A percentile compares a stretch with the other conserved stretches of the same genome.
phyloP scores from a whole-genome alignment of 1,140 invertebrate genomes.

The Anagrus nilaparvatae region DNA sequence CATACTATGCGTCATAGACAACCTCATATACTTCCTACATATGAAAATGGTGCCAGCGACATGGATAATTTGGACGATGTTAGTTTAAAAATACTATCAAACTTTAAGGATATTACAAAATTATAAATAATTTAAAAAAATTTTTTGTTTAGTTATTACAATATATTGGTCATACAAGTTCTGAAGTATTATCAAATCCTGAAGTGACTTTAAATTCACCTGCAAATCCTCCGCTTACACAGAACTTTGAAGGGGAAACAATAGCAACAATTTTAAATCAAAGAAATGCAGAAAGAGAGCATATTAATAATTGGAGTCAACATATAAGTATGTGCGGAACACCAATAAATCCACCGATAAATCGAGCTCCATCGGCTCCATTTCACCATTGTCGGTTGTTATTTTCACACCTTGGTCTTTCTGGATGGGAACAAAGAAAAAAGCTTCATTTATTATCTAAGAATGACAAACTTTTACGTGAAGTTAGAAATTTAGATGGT shows the following conservation, averaged over 20 bases:
- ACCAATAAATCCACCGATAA: conserved; percentile 28
- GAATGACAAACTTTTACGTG: conserved; percentile 81
- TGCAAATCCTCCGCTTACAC: conserved; percentile 53
- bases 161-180: conserved; percentile 85
- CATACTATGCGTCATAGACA: conserved; percentile 58
- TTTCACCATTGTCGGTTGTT: conserved; percentile 81
- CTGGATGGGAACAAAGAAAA: conserved; percentile 78
- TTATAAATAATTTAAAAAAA: conserved; percentile 8
- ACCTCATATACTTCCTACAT: conserved; percentile 66
- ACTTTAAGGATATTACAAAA: not conserved
- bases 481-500: conserved; percentile 85
- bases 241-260: conserved; percentile 67
- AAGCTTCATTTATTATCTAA: conserved; percentile 81
- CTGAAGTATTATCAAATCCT: conserved; percentile 71
- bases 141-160: conserved; percentile 58
- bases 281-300: conserved; percentile 65
- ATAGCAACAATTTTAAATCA: conserved; percentile 77
- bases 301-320: conserved; percentile 44
- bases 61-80: conserved; percentile 91
- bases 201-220: conserved; percentile 62
- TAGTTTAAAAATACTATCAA: conserved; percentile 29
- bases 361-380: conserved; percentile 42
- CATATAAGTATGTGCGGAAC: conserved; percentile 34
- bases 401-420: conserved; percentile 81
- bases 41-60: conserved; percentile 73